Percentiles rank a stretch among this genome's conserved stretches.
Evolutionary conservation across 2,797 vertebrate genomes (phyloP).

Genomic region (Pampus argenteus): DNA sequence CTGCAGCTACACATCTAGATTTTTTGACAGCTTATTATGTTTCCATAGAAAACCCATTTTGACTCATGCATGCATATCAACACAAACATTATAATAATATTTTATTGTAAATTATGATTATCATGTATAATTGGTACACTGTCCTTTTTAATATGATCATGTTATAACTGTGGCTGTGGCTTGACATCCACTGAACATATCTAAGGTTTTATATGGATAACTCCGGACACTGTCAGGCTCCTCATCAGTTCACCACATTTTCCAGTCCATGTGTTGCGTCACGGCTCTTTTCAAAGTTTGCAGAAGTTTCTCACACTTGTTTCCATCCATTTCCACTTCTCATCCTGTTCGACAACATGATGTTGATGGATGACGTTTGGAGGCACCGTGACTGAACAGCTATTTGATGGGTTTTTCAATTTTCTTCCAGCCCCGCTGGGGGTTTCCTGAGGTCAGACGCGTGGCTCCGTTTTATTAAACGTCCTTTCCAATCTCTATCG

Average conservation of each 20-base stretch:
- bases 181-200: neutral
- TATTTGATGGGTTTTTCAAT: conserved; percentile 34
- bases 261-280: neutral
- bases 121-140: neutral
- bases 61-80: too few species aligned
- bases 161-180: neutral
- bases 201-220: neutral
- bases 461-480: neutral
- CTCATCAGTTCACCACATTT: neutral
- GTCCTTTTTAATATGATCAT: neutral
- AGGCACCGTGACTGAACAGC: conserved; percentile 38
- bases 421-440: conserved; percentile 18
- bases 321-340: conserved; percentile 18
- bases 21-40: conserved; percentile 18
- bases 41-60: conserved; percentile 10
- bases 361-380: conserved; percentile 54
- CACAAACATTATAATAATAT: neutral
- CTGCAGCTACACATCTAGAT: conserved; percentile 25
- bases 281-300: neutral
- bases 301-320: conserved; percentile 33
- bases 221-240: neutral
- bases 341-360: conserved; percentile 23
- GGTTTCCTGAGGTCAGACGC: conserved; percentile 39
- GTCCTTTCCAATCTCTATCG: conserved; percentile 11
- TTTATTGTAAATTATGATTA: neutral